Evolutionary conservation across 2,888 invertebrate species (phyloP).

Genomic region (Hirtodrosophila histrioides): DNA sequence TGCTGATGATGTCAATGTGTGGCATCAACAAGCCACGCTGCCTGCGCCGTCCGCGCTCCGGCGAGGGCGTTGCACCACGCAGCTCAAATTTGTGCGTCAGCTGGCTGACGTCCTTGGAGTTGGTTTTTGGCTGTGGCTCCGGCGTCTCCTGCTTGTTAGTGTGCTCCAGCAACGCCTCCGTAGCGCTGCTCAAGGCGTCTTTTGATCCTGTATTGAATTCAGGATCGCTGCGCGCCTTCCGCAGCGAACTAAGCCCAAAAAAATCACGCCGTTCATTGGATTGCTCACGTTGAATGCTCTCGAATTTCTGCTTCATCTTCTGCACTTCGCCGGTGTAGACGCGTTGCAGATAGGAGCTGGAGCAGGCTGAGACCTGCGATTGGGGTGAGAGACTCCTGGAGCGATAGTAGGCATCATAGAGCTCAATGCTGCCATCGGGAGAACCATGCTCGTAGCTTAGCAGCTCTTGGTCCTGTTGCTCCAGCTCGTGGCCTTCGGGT

Average conservation of each 20-base stretch:
- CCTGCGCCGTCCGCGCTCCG: slow-evolving; percentile 85
- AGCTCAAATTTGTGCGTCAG: slow-evolving; percentile 87
- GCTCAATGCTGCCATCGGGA: slow-evolving; percentile 85
- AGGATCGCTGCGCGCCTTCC: slow-evolving; percentile 91
- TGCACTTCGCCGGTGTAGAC: slow-evolving; percentile 91
- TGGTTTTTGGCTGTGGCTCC: too few relatives aligned
- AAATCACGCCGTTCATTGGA: slow-evolving; percentile 72
- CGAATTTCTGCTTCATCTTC: slow-evolving; percentile 91
- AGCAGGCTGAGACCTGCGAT: slow-evolving; percentile 87
- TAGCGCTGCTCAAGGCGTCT: slow-evolving; percentile 84
- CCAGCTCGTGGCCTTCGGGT: slow-evolving; percentile 84
- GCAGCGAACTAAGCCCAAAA: slow-evolving; percentile 84
- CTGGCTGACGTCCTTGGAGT: slow-evolving; percentile 60
- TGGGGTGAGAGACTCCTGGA: slow-evolving; percentile 90
- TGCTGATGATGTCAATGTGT: slow-evolving; percentile 95
- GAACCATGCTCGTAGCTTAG: slow-evolving; percentile 70
- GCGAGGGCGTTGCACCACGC: slow-evolving; percentile 70
- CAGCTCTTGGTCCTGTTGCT: slow-evolving; percentile 40
- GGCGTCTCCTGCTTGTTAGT: not conserved
- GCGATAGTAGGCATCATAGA: slow-evolving; percentile 88
- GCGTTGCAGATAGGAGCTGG: slow-evolving; percentile 87
- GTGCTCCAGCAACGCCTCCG: slow-evolving; percentile 60
- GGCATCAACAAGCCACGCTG: slow-evolving; percentile 90
- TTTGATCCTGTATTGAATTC: slow-evolving; percentile 87
- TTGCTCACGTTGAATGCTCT: slow-evolving; percentile 83